Conservation (phyloP, 2,888 invertebrate genomes). For the Sturmia bella region DNA sequence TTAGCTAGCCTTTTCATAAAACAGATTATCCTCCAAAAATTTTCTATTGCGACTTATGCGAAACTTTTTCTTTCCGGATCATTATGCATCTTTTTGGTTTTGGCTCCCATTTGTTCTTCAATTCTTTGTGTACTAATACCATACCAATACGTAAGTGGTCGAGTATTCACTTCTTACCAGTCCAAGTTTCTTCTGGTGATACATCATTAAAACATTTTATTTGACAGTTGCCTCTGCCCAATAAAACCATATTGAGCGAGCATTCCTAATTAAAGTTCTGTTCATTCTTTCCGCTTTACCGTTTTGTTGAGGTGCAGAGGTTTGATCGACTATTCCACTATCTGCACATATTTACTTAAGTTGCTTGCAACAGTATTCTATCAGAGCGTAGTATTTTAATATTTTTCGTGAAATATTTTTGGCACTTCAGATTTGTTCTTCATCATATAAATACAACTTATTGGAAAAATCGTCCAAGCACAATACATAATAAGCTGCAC, state of each 20-base stretch:
- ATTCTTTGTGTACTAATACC: conserved; percentile 35
- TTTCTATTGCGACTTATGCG: conserved; percentile 33
- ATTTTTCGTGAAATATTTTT: conserved; percentile 7
- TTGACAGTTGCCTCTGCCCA: conserved; percentile 33
- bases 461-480: conserved; percentile 41
- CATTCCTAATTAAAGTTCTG: conserved; percentile 19
- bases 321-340: conserved; percentile 21
- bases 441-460: conserved; percentile 19
- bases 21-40: conserved; percentile 39
- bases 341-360: conserved; percentile 5
- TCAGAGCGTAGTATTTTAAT: conserved; percentile 28
- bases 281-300: conserved; percentile 37
- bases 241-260: conserved; percentile 14
- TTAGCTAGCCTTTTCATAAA: background rate
- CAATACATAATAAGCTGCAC: conserved; percentile 22
- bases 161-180: conserved; percentile 1
- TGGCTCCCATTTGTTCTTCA: conserved; percentile 28
- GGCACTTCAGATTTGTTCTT: conserved; percentile 29
- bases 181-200: conserved; percentile 32
- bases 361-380: conserved; percentile 21
- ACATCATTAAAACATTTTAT: background rate
- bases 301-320: conserved; percentile 42
- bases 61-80: conserved; percentile 17
- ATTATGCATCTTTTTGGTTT: conserved; percentile 29
- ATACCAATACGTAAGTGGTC: conserved; percentile 31